Percentiles rank a stretch among this genome's conserved stretches.
Evolutionary conservation across 2,797 vertebrate genomes (phyloP).

Genomic region (Danio albolineatus): DNA sequence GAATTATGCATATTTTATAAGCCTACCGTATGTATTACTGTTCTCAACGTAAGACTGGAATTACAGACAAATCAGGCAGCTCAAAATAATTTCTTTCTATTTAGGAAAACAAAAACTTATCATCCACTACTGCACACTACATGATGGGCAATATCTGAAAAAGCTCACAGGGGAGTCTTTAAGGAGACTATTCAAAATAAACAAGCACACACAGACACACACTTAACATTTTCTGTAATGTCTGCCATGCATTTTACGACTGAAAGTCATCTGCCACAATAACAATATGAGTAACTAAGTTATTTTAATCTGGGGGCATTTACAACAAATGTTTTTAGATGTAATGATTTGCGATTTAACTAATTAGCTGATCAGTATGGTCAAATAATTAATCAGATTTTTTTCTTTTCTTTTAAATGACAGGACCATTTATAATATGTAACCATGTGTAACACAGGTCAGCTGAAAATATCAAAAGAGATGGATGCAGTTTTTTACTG

Average conservation of each 20-base stretch:
- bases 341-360: neutral
- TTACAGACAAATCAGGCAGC: no score
- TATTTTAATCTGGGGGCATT: neutral
- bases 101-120: no score
- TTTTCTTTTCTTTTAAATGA: neutral
- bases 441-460: neutral
- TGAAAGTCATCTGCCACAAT: neutral
- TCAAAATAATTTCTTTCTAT: no score
- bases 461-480: slow-evolving; percentile 56
- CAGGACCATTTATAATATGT: neutral
- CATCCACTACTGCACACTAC: no score
- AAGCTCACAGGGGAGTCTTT: no score
- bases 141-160: no score
- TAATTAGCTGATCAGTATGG: neutral
- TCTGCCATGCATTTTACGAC: neutral
- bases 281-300: neutral
- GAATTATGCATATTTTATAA: no score
- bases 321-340: neutral
- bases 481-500: slow-evolving; percentile 56
- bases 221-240: neutral
- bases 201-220: neutral
- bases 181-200: no score
- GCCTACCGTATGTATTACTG: no score
- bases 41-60: no score
- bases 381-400: neutral